phyloP scores from a whole-genome alignment of 2,888 invertebrate genomes.

The Megastigmus dorsalis region DNA sequence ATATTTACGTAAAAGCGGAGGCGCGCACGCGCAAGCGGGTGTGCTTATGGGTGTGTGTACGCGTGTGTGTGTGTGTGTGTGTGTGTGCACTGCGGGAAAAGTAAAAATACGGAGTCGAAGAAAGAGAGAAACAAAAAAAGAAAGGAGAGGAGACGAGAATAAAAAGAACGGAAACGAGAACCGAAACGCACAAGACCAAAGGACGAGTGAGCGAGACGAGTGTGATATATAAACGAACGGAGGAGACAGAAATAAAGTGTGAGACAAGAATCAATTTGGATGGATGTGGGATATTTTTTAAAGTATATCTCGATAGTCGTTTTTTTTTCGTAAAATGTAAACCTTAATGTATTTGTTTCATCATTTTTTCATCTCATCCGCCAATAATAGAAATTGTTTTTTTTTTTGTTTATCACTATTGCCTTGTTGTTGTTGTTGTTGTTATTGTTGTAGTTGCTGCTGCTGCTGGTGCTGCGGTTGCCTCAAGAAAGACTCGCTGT shows the following conservation, averaged over 20 bases:
- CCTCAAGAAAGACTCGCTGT: constrained; percentile 30
- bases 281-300: constrained; percentile 32
- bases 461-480: too few relatives aligned
- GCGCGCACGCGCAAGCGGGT: background rate
- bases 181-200: constrained; percentile 5
- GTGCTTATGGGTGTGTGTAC: too few relatives aligned
- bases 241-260: background rate
- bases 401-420: constrained; percentile 43
- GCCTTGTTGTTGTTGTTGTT: constrained; percentile 32
- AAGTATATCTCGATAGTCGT: constrained; percentile 38
- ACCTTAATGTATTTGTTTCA: constrained; percentile 54
- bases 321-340: constrained; percentile 54
- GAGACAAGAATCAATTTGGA: constrained; percentile 11
- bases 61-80: too few relatives aligned
- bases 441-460: too few relatives aligned
- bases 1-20: background rate
- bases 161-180: background rate
- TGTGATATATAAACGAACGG: too few relatives aligned
- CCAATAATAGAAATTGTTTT: constrained; percentile 48
- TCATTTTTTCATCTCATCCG: constrained; percentile 51
- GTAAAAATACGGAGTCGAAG: constrained; percentile 6
- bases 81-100: constrained; percentile 9
- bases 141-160: background rate
- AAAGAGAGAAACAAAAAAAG: constrained; percentile 3
- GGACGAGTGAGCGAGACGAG: background rate